Conservation (phyloP, 2,113 vertebrate species). For the Coturnix japonica region DNA sequence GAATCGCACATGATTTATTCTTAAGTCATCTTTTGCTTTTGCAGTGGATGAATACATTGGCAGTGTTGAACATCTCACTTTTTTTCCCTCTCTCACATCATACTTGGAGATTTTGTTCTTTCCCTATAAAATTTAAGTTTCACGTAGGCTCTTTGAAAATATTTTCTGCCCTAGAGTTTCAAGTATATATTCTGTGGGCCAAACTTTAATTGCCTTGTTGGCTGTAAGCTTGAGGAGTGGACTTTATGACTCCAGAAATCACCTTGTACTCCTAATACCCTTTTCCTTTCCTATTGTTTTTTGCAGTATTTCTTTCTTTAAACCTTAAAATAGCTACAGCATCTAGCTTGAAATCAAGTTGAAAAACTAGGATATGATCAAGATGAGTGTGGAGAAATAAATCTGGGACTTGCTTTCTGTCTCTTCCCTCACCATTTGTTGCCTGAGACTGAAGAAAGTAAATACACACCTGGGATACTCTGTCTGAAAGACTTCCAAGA, state of each 20-base stretch:
- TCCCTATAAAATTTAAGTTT: not conserved
- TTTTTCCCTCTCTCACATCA: not conserved
- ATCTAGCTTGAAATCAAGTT: not conserved
- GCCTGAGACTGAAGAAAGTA: not conserved
- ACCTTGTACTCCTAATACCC: not conserved
- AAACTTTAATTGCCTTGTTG: not conserved
- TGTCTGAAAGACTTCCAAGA: not conserved
- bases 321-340: conserved; percentile 4
- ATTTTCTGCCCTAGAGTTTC: not conserved
- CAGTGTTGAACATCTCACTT: not conserved
- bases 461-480: not conserved
- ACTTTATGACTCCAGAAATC: not conserved
- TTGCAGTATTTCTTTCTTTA: not conserved
- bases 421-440: not conserved
- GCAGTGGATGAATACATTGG: not conserved
- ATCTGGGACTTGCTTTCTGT: not conserved
- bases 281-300: not conserved
- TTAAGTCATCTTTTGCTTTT: not conserved
- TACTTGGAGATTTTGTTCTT: not conserved
- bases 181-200: not conserved
- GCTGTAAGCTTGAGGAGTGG: not conserved
- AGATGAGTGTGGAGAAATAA: not conserved
- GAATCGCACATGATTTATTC: not conserved
- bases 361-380: not conserved
- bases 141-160: not conserved